phyloP scores from a whole-genome alignment of 2,888 invertebrate genomes.

The Scrobipalpa costella region DNA sequence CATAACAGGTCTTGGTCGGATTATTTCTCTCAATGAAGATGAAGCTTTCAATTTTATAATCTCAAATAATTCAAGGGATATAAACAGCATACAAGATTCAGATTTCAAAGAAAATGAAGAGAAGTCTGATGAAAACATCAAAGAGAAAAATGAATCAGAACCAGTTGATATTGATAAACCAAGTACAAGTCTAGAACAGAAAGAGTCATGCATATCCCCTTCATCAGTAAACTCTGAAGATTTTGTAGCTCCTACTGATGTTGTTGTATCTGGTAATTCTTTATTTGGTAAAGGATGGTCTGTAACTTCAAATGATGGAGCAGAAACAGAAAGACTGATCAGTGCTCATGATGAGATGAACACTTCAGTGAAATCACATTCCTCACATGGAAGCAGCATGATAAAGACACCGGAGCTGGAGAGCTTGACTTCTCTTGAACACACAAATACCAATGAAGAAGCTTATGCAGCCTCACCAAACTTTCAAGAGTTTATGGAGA shows the following conservation, averaged over 20 bases:
- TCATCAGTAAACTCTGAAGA: slow-evolving; percentile 62
- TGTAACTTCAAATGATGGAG: slow-evolving; percentile 77
- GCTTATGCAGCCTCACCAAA: slow-evolving; percentile 66
- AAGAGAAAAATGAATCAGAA: slow-evolving; percentile 32
- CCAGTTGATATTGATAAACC: slow-evolving; percentile 54
- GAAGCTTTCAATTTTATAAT: slow-evolving; percentile 87
- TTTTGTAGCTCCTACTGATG: slow-evolving; percentile 58
- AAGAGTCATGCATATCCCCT: slow-evolving; percentile 51
- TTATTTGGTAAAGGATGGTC: slow-evolving; percentile 83
- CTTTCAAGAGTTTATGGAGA: slow-evolving; percentile 83
- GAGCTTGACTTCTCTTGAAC: slow-evolving; percentile 71
- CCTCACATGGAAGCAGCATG: slow-evolving; percentile 75
- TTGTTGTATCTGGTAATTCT: slow-evolving; percentile 82
- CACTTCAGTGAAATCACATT: slow-evolving; percentile 73
- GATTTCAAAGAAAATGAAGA: slow-evolving; percentile 37
- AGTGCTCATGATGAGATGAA: slow-evolving; percentile 69
- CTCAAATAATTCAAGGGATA: slow-evolving; percentile 68
- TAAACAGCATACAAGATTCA: slow-evolving; percentile 37
- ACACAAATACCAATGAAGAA: slow-evolving; percentile 62
- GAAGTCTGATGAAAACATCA: slow-evolving; percentile 32
- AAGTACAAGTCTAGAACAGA: slow-evolving; percentile 57
- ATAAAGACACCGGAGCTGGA: slow-evolving; percentile 77
- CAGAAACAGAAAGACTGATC: slow-evolving; percentile 64
- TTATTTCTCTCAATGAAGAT: slow-evolving; percentile 83
- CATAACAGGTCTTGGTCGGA: slow-evolving; percentile 70